Conservation (phyloP, 2,797 vertebrate species). For the Octomys mimax region DNA sequence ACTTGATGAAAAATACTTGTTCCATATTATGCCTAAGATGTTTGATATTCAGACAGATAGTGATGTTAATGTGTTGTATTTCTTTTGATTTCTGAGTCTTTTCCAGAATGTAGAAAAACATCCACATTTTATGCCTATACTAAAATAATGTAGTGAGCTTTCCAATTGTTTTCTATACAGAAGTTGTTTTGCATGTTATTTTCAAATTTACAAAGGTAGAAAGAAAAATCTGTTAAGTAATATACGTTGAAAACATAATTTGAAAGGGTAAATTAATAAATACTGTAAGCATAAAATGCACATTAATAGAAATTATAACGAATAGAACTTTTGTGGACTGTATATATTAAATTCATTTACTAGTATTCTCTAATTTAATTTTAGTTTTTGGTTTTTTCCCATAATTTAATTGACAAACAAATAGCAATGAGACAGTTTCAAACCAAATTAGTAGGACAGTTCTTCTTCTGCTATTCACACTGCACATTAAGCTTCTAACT, state of each 20-base stretch:
- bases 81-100: conserved; percentile 18
- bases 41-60: no score
- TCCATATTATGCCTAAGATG: no score
- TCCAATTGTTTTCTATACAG: neutral
- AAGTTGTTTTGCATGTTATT: neutral
- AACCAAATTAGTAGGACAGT: no score
- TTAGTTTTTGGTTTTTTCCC: neutral
- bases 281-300: neutral
- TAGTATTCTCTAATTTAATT: neutral
- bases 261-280: neutral
- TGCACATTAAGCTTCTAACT: no score
- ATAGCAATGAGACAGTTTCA: no score
- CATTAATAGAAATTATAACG: neutral
- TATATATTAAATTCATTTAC: neutral
- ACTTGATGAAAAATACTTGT: no score
- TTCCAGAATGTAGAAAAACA: neutral
- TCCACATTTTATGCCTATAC: neutral
- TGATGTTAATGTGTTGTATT: no score
- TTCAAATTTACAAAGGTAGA: neutral
- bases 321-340: neutral
- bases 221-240: neutral
- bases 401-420: no score
- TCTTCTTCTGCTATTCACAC: no score
- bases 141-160: conserved; percentile 18
- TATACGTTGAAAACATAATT: neutral